These are phyloP conservation scores for Eremophila alpestris DNA, from an alignment of 2,797 vertebrate species.

Conservation along the genomic window DNA sequence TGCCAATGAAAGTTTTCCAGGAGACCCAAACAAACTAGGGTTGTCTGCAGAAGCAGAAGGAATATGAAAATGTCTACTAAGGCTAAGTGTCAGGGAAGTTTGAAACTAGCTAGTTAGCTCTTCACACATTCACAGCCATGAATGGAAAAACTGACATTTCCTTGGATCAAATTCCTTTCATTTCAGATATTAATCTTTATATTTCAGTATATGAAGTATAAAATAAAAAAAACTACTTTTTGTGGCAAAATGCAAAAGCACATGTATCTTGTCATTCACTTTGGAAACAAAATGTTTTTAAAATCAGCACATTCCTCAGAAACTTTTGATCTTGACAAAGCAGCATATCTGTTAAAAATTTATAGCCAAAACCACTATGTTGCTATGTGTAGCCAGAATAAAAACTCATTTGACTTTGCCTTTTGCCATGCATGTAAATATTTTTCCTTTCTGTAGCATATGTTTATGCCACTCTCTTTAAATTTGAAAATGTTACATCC, in stretches of 20 bases:
- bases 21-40: not conserved
- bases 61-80: not conserved
- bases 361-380: not conserved
- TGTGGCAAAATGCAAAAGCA: not conserved
- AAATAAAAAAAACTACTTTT: not conserved
- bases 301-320: not conserved
- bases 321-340: slow-evolving; percentile 37
- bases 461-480: slow-evolving; percentile 30
- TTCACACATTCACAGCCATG: slow-evolving; percentile 4
- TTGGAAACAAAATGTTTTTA: slow-evolving; percentile 1
- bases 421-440: not conserved
- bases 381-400: not conserved
- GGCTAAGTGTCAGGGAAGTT: not conserved
- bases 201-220: not conserved
- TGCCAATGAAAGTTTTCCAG: slow-evolving; percentile 4
- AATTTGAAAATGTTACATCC: slow-evolving; percentile 4
- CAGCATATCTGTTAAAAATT: not conserved
- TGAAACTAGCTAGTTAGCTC: not conserved
- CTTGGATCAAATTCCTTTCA: not conserved
- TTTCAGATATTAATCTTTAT: not conserved
- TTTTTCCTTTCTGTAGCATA: slow-evolving; percentile 1
- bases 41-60: not conserved
- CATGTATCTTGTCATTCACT: slow-evolving; percentile 5
- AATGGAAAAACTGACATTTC: slow-evolving; percentile 42
- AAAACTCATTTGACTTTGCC: not conserved